Evolutionary conservation across 1,140 invertebrate species (phyloP).

Genomic region (Gonioctena quinquepunctata): DNA sequence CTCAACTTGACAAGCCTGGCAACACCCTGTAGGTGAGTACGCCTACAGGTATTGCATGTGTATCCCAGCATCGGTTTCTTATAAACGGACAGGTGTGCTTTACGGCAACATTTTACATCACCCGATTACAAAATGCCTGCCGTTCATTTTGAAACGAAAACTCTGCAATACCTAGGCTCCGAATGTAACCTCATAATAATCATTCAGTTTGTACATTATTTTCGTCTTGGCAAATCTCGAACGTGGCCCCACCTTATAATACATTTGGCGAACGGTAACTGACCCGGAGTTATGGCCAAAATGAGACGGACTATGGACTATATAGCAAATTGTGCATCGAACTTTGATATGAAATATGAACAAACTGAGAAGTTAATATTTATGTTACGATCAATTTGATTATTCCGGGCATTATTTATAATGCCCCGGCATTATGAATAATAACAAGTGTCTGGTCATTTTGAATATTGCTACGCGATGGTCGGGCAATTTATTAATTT

Average conservation of each 20-base stretch:
- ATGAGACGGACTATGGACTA: too few relatives aligned
- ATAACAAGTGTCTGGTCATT: too few relatives aligned
- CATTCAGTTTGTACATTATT: neutral
- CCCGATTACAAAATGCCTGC: conserved; percentile 1
- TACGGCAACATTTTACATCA: neutral
- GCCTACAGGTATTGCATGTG: neutral
- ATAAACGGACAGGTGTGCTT: neutral
- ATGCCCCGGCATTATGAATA: too few relatives aligned
- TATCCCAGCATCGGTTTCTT: conserved; percentile 2
- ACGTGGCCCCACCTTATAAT: neutral
- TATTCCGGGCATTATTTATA: too few relatives aligned
- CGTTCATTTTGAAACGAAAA: neutral
- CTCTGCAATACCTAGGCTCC: neutral
- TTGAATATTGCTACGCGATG: too few relatives aligned
- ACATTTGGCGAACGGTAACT: neutral
- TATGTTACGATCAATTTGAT: too few relatives aligned
- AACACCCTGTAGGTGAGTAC: neutral
- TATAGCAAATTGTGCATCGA: too few relatives aligned
- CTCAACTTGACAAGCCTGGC: too few relatives aligned
- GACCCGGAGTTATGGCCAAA: neutral
- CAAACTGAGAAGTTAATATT: too few relatives aligned
- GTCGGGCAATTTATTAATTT: too few relatives aligned
- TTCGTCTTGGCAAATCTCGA: conserved; percentile 4
- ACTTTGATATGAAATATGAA: too few relatives aligned
- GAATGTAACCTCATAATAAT: neutral